Conservation (phyloP, 2,797 vertebrate species). For the Darevskia nairensis region DNA sequence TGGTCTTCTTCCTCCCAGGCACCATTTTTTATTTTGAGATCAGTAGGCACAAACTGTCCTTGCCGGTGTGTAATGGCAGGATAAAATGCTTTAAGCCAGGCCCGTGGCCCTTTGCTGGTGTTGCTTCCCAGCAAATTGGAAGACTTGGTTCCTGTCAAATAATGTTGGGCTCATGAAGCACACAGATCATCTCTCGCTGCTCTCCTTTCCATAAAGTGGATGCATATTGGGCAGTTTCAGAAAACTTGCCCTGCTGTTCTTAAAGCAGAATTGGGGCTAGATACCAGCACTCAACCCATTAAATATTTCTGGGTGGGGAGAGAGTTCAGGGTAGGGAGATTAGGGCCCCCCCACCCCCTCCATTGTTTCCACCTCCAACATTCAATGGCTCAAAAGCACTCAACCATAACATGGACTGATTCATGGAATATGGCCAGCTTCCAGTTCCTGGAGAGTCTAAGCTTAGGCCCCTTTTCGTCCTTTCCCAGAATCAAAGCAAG, state of each 20-base stretch:
- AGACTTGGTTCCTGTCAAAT: no score
- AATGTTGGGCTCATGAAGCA: no score
- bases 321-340: background rate
- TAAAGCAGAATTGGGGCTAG: background rate
- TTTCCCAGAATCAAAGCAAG: no score
- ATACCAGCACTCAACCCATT: background rate
- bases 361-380: background rate
- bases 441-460: background rate
- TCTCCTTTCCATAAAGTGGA: no score
- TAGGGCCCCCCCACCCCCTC: no score
- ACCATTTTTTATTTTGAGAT: background rate
- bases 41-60: background rate
- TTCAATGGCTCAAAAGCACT: background rate
- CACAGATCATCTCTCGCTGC: no score
- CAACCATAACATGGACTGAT: background rate
- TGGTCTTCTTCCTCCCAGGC: background rate
- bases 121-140: background rate
- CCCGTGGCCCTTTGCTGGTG: background rate
- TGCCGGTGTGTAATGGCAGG: background rate
- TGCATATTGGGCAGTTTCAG: background rate
- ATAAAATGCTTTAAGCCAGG: background rate
- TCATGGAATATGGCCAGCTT: background rate
- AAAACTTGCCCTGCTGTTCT: background rate
- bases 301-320: background rate
- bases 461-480: no score